Conservation (phyloP, 2,888 invertebrate genomes). For the Drosophila paramelanica region DNA sequence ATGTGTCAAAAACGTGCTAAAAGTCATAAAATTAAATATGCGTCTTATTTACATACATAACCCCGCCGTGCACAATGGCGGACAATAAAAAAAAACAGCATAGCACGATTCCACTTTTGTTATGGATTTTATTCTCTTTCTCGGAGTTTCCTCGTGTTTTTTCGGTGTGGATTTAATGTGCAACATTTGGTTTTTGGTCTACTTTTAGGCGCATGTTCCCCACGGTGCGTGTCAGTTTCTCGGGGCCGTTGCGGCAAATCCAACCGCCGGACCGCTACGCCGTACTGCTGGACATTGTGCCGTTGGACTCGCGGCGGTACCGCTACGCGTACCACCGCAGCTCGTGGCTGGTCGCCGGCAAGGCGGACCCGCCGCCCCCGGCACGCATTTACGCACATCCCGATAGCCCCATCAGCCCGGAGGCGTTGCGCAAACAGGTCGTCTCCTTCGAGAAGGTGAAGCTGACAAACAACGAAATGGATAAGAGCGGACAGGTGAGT, state of each 20-base stretch:
- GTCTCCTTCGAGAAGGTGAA: slow-evolving; percentile 99
- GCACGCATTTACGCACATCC: slow-evolving; percentile 97
- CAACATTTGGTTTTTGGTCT: slow-evolving; percentile 31
- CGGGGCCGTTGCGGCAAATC: slow-evolving; percentile 87
- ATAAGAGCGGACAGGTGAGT: slow-evolving; percentile 95
- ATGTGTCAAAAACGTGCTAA: slow-evolving; percentile 81
- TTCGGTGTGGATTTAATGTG: slow-evolving; percentile 6
- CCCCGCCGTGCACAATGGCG: slow-evolving; percentile 38
- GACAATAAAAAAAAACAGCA: slow-evolving; percentile 59
- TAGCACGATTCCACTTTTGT: slow-evolving; percentile 27
- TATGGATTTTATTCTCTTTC: neutral
- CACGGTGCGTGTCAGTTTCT: slow-evolving; percentile 97
- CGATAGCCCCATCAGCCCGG: slow-evolving; percentile 97
- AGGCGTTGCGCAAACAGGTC: slow-evolving; percentile 97
- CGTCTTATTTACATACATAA: slow-evolving; percentile 75
- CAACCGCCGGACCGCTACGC: slow-evolving; percentile 94
- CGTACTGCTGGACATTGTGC: slow-evolving; percentile 97
- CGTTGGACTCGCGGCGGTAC: slow-evolving; percentile 98
- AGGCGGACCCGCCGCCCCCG: slow-evolving; percentile 98
- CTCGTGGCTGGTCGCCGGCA: slow-evolving; percentile 98
- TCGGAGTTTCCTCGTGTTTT: neutral
- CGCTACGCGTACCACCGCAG: slow-evolving; percentile 99
- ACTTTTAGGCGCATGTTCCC: slow-evolving; percentile 97
- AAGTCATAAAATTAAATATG: slow-evolving; percentile 81
- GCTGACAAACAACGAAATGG: slow-evolving; percentile 99